Conservation (phyloP, 1,140 invertebrate genomes). For the Homalodisca vitripennis region DNA sequence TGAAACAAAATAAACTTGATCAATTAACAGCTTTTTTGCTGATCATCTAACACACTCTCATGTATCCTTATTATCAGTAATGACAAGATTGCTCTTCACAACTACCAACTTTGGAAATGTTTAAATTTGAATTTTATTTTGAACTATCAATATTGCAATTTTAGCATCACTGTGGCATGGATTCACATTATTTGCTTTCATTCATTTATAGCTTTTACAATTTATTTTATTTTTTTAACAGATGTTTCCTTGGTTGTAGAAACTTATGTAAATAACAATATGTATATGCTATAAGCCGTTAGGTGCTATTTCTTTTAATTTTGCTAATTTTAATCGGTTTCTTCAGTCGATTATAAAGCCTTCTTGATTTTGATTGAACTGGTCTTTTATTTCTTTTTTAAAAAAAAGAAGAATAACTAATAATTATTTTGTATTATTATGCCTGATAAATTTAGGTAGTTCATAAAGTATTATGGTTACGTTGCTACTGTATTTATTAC, state of each 20-base stretch:
- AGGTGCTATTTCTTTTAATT: slow-evolving; percentile 17
- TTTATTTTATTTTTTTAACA: not conserved
- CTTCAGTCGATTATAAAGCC: not conserved
- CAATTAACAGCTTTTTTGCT: no score
- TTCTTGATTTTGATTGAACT: not conserved
- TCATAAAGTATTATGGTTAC: not conserved
- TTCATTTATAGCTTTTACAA: slow-evolving; percentile 13
- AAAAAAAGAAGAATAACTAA: not conserved
- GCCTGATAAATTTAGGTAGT: not conserved
- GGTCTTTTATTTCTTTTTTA: not conserved
- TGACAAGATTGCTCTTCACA: no score
- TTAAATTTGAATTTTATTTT: no score
- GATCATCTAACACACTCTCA: no score
- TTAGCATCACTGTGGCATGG: slow-evolving; percentile 8
- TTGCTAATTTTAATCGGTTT: not conserved
- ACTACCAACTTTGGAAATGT: no score
- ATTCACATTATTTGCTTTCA: slow-evolving; percentile 10
- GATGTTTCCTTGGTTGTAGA: slow-evolving; percentile 10
- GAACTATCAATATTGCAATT: no score
- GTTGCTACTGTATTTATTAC: slow-evolving; percentile 4
- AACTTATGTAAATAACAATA: slow-evolving; percentile 10
- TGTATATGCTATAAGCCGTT: slow-evolving; percentile 16
- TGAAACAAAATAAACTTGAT: no score
- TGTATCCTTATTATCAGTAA: no score
- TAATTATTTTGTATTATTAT: not conserved